Percentiles rank a stretch among this genome's conserved stretches.
phyloP scores from a whole-genome alignment of 2,113 vertebrate genomes.

The Camarhynchus parvulus region DNA sequence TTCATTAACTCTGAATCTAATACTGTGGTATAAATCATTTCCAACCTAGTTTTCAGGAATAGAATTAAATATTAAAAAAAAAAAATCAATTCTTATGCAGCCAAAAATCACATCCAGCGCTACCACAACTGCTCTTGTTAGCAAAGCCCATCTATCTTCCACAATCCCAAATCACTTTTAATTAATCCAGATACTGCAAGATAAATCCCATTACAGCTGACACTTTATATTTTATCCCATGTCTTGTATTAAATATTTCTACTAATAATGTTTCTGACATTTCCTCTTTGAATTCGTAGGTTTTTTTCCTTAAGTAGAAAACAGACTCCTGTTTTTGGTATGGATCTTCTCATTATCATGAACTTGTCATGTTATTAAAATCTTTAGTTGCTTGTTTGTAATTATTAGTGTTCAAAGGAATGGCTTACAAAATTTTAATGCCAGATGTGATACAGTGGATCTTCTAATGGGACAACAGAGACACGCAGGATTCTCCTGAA shows the following conservation, averaged over 20 bases:
- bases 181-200: slow-evolving; percentile 45
- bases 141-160: not conserved
- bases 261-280: not conserved
- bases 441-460: not conserved
- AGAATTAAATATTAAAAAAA: not conserved
- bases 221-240: not conserved
- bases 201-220: not conserved
- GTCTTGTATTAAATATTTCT: not conserved
- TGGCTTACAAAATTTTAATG: not conserved
- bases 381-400: not conserved
- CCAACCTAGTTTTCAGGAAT: slow-evolving; percentile 8
- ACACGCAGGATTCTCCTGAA: not conserved
- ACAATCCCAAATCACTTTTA: slow-evolving; percentile 36
- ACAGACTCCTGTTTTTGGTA: not conserved
- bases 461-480: not conserved
- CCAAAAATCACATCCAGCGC: not conserved
- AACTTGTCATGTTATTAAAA: not conserved
- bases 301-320: not conserved
- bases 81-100: not conserved
- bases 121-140: slow-evolving; percentile 9
- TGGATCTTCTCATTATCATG: not conserved
- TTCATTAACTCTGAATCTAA: slow-evolving; percentile 49
- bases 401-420: not conserved
- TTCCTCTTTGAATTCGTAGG: not conserved
- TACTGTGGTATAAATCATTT: slow-evolving; percentile 50